phyloP scores from a whole-genome alignment of 2,797 vertebrate genomes.

The Eulemur coronatus region DNA sequence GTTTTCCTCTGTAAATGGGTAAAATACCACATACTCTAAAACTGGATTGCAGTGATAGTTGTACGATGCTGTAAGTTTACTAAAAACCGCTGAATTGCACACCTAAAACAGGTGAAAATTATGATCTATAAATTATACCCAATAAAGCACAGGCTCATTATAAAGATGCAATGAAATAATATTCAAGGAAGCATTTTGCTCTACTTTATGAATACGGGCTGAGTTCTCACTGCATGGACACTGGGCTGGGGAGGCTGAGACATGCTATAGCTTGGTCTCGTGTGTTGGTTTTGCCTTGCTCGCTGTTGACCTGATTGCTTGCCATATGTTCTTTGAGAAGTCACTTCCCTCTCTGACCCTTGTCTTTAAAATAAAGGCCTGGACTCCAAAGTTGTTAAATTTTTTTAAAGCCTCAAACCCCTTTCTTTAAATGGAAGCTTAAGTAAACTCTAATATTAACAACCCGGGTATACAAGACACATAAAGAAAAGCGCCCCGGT shows the following conservation, averaged over 20 bases:
- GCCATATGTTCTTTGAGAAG: neutral
- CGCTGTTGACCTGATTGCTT: fast-evolving
- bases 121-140: neutral
- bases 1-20: neutral
- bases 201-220: neutral
- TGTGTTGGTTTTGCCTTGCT: neutral
- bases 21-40: neutral
- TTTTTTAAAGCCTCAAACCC: neutral
- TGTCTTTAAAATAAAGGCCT: neutral
- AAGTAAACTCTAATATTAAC: neutral
- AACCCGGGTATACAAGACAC: neutral
- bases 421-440: neutral
- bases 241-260: neutral
- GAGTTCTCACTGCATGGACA: fast-evolving
- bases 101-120: neutral
- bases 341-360: neutral
- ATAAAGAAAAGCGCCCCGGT: neutral
- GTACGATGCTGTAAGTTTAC: neutral
- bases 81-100: neutral
- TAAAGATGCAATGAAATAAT: neutral
- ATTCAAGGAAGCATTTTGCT: neutral
- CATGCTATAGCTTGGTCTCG: fast-evolving
- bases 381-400: neutral
- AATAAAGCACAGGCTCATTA: neutral
- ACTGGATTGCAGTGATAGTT: neutral